Conservation (phyloP, 2,888 invertebrate genomes). For the Erannis defoliaria region DNA sequence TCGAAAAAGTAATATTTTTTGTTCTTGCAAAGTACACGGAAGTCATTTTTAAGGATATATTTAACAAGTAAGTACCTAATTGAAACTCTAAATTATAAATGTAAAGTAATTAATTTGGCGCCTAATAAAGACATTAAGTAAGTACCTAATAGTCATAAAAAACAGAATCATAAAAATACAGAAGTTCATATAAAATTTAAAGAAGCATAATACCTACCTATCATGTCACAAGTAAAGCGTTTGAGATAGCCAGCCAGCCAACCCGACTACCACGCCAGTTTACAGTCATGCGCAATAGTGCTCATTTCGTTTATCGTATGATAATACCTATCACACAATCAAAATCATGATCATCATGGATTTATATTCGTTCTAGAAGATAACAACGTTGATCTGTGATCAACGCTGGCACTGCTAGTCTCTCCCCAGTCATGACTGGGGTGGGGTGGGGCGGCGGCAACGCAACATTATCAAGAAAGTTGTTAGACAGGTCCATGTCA, state of each 20-base stretch:
- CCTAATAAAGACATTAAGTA: too few relatives aligned
- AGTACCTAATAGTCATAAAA: too few relatives aligned
- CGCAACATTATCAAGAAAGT: slow-evolving; percentile 30
- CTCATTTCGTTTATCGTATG: slow-evolving; percentile 8
- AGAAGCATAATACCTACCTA: too few relatives aligned
- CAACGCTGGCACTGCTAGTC: slow-evolving; percentile 4
- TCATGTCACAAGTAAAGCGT: too few relatives aligned
- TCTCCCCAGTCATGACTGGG: slow-evolving; percentile 1
- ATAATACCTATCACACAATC: neutral
- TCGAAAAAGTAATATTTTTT: too few relatives aligned
- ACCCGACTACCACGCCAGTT: slow-evolving; percentile 1
- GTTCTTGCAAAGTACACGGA: too few relatives aligned
- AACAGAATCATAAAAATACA: neutral
- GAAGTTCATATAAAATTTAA: neutral
- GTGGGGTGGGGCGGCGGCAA: neutral
- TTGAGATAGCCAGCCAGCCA: neutral
- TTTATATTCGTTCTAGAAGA: slow-evolving; percentile 23
- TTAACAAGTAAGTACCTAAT: too few relatives aligned
- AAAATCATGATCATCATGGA: neutral
- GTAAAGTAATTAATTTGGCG: too few relatives aligned
- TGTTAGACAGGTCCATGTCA: slow-evolving; percentile 35
- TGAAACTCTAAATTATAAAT: too few relatives aligned
- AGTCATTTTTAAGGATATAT: too few relatives aligned
- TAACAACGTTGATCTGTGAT: neutral
- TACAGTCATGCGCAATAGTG: slow-evolving; percentile 9